Conservation (phyloP, 2,113 vertebrate genomes). For the human region GRCh38 chr16:9649001-9649500, state of each 20-base stretch:
- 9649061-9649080: background rate
- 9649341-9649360: background rate
- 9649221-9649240: background rate
- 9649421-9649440: background rate
- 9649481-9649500: background rate
- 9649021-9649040: background rate
- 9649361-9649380: background rate
- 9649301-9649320: background rate
- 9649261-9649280: background rate
- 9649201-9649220: background rate
- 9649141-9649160: background rate
- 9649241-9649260: background rate
- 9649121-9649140: background rate
- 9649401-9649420: background rate
- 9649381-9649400: background rate
- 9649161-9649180: background rate
- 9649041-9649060: background rate
- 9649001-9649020: background rate
- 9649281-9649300: background rate
- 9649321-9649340: background rate
- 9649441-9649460: background rate
- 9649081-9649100: background rate
- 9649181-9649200: background rate
- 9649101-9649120: background rate
- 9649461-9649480: background rate